phyloP scores from a whole-genome alignment of 2,797 vertebrate species.

The Crenuchus spilurus region DNA sequence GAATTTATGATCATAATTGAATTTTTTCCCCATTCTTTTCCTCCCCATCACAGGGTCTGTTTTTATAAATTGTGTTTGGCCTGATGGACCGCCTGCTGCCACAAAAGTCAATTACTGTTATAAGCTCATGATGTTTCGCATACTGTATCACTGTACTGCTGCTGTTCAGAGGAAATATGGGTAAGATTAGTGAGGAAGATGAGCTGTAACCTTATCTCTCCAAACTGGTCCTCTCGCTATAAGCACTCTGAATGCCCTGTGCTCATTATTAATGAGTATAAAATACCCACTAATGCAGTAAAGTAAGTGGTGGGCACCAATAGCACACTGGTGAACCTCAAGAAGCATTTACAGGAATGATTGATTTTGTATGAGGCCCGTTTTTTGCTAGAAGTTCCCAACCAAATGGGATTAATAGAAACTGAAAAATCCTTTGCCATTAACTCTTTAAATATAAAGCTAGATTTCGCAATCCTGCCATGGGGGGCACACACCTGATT shows the following conservation, averaged over 20 bases:
- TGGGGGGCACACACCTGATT: too few relatives aligned
- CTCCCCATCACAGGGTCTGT: slow-evolving; percentile 9
- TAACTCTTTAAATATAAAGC: too few relatives aligned
- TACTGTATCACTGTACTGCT: not conserved
- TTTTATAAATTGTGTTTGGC: slow-evolving; percentile 24
- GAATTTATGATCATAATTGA: slow-evolving; percentile 16
- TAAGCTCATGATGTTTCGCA: slow-evolving; percentile 10
- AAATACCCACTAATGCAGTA: not conserved
- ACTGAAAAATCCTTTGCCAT: too few relatives aligned
- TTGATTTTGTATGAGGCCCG: too few relatives aligned
- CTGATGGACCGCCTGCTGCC: slow-evolving; percentile 8
- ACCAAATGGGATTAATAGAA: too few relatives aligned
- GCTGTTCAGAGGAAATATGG: slow-evolving; percentile 2
- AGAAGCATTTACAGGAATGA: too few relatives aligned
- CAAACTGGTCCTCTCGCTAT: not conserved
- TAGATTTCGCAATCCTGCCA: too few relatives aligned
- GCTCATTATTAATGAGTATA: not conserved
- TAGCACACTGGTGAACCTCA: too few relatives aligned
- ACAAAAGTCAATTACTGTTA: slow-evolving; percentile 30
- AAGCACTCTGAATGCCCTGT: too few relatives aligned
- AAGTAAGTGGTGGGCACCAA: too few relatives aligned
- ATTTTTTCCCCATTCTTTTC: not conserved
- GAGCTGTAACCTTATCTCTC: not conserved
- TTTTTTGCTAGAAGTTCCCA: too few relatives aligned
- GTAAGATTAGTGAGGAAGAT: slow-evolving; percentile 13